Conservation (phyloP, 2,888 invertebrate species). For the Formica aserva region DNA sequence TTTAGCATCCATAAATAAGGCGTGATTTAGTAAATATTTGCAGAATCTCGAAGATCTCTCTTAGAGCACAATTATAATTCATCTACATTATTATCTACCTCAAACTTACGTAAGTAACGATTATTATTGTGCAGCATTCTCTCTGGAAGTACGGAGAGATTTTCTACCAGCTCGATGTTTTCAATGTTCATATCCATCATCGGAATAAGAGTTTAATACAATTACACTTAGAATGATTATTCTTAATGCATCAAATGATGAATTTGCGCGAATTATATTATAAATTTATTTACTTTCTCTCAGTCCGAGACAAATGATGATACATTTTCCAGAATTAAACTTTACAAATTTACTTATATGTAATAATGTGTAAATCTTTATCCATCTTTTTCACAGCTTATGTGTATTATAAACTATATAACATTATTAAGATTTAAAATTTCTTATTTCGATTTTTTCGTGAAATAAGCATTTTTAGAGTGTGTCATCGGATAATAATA, state of each 20-base stretch:
- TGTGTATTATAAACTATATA: not conserved
- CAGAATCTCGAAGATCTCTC: not conserved
- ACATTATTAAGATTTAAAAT: not conserved
- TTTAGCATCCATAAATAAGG: not conserved
- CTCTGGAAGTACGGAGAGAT: constrained; percentile 5
- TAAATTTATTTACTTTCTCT: not conserved
- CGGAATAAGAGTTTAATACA: constrained; percentile 18
- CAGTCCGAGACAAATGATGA: constrained; percentile 3
- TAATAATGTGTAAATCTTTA: constrained; percentile 11
- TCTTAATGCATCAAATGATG: constrained; percentile 24
- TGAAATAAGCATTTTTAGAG: not conserved
- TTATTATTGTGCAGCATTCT: not conserved
- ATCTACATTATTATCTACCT: not conserved
- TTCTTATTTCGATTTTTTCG: not conserved
- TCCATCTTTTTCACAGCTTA: not conserved
- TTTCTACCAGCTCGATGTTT: constrained; percentile 17
- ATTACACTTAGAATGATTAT: constrained; percentile 24
- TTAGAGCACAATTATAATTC: not conserved
- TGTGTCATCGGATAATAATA: not conserved
- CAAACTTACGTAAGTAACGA: constrained; percentile 12
- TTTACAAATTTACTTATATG: constrained; percentile 7
- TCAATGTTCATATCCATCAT: constrained; percentile 20
- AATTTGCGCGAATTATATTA: constrained; percentile 24
- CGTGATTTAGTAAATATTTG: not conserved
- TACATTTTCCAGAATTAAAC: constrained; percentile 7